Evolutionary conservation across 2,888 invertebrate species (phyloP).

Genomic region (Yponomeuta plumbellus): DNA sequence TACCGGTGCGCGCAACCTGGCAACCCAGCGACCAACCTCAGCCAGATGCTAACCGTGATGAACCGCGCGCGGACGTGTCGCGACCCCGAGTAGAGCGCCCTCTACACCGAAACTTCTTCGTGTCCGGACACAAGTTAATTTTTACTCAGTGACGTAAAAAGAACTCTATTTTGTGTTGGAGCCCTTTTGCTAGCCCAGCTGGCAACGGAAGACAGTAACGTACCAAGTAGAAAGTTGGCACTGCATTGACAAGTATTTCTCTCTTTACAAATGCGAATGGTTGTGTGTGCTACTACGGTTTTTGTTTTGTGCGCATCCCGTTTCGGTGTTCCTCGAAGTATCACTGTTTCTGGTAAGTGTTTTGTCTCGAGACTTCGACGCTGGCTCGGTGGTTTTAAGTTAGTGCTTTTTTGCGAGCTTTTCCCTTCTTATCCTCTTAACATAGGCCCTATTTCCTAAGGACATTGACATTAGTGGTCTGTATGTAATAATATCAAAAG

Average conservation of each 20-base stretch:
- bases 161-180: conserved; percentile 27
- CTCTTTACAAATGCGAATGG: conserved; percentile 37
- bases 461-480: too few species aligned
- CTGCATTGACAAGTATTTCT: conserved; percentile 43
- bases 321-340: conserved; percentile 31
- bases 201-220: conserved; percentile 25
- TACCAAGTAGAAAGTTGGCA: conserved; percentile 47
- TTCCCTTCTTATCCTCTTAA: too few species aligned
- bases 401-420: too few species aligned
- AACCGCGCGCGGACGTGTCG: conserved; percentile 34
- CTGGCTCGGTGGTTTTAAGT: not conserved
- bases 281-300: conserved; percentile 38
- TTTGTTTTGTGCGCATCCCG: conserved; percentile 32
- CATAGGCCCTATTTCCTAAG: too few species aligned
- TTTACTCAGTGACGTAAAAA: conserved; percentile 36
- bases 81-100: conserved; percentile 16
- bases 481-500: too few species aligned
- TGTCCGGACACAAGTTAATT: conserved; percentile 35
- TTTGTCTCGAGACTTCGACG: not conserved
- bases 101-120: conserved; percentile 25
- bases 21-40: not conserved
- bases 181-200: conserved; percentile 10
- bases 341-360: conserved; percentile 7
- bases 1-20: not conserved
- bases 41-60: conserved; percentile 43